Evolutionary conservation across 1,140 invertebrate species (phyloP), one percentile per base, ranked within the genome.

Genomic region (Hycleus phaleratus): DNA sequence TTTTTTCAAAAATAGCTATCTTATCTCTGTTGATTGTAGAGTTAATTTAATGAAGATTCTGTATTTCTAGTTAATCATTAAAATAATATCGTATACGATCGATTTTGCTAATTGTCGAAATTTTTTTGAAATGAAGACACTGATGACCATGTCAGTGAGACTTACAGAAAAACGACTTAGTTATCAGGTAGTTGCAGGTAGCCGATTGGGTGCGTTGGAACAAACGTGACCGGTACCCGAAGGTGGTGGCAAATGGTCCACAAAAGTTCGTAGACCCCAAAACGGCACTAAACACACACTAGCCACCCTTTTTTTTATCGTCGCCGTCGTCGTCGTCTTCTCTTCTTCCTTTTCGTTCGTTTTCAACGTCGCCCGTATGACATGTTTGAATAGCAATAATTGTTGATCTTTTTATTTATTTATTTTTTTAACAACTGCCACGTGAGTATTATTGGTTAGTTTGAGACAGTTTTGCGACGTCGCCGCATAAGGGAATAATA

Each of bases 201-300:
- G 51, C 46, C 38, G 51, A 25, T 53, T 45, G 45, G 51, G 44
- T 38, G 51, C 51, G 51, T 45, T 42, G 42, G 25, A 45, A 32
- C 32, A 38, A 45, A 52, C 49, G 49, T 52, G 38, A 43, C 38
- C 49, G 25, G 49, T 26, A 52, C 49, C 32, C 3, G 32, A 45
- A 53, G 51, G 51, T 53, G 51, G 51, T 53, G 51, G 51, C 51
- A 53, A 53, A 53, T 46, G 51, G 46, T 53, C 42, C 46, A 26
- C 51, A 53, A 32, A 32, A 53, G 51, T 53, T 53, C 51, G 51
- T 53, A 53, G 51, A 53, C 51, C 51, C 51, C 51, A 53, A 53
- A 53, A 53, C 42, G 46, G 26, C 51, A 53, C 51, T 53, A 53
- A 42, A 46, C 51, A 53, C 50, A 26, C 51, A 53, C 24, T 38